phyloP scores from a whole-genome alignment of 2,888 invertebrate genomes.

The Drosophila picticornis region DNA sequence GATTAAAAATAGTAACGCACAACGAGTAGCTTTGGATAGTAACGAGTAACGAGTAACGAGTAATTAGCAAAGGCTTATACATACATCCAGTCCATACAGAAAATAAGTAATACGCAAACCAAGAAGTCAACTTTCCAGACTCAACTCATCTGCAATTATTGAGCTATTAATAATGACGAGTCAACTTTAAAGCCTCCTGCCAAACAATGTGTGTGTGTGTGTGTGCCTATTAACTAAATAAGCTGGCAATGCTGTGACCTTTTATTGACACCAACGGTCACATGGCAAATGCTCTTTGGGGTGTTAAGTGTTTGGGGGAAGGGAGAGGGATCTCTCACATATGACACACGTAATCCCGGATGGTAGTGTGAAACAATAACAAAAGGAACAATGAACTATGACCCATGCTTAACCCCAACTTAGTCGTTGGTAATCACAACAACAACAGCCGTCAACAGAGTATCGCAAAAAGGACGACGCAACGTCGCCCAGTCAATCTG shows the following conservation, averaged over 20 bases:
- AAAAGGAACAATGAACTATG: conserved; percentile 32
- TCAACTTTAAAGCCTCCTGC: conserved; percentile 27
- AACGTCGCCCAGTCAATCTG: conserved; percentile 50
- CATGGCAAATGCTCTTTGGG: conserved; percentile 4
- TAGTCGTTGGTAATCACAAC: conserved; percentile 55
- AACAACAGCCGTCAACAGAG: conserved; percentile 27
- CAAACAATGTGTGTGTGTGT: conserved; percentile 36
- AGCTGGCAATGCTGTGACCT: conserved; percentile 32
- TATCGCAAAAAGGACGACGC: conserved; percentile 24
- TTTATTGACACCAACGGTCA: conserved; percentile 37
- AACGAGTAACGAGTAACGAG: conserved; percentile 1
- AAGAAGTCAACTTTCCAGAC: conserved; percentile 1
- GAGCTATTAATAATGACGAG: conserved; percentile 38
- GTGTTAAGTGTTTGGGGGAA: not conserved
- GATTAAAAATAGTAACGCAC: not conserved
- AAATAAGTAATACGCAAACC: not conserved
- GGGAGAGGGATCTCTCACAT: conserved; percentile 15
- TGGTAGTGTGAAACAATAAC: conserved; percentile 47
- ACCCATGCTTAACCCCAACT: conserved; percentile 50
- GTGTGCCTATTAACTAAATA: conserved; percentile 24
- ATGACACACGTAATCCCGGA: conserved; percentile 52
- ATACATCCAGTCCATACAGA: too few relatives aligned
- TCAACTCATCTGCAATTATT: conserved; percentile 23
- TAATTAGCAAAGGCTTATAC: not conserved
- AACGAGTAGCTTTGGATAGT: not conserved